Percentiles rank a stretch among this genome's conserved stretches.
Conservation (phyloP, 1,140 invertebrate genomes). For the Drosophila tsacasi region DNA sequence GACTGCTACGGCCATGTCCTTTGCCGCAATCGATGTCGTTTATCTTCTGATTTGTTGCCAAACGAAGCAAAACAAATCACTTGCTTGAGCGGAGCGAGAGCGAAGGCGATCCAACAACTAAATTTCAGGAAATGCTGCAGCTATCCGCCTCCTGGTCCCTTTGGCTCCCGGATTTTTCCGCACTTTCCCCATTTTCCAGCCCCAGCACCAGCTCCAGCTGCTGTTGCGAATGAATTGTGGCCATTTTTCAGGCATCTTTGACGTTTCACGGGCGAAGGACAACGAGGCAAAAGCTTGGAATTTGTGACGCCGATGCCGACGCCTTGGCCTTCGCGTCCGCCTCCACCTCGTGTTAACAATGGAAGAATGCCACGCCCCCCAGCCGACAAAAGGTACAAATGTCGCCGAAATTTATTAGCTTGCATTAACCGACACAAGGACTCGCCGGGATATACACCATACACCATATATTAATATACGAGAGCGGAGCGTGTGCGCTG, state of each 20-base stretch:
- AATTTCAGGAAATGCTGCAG: slow-evolving; percentile 55
- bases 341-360: slow-evolving; percentile 69
- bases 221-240: slow-evolving; percentile 78
- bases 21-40: slow-evolving; percentile 80
- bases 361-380: slow-evolving; percentile 42
- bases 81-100: slow-evolving; percentile 64
- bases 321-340: neutral
- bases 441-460: slow-evolving; percentile 19
- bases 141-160: neutral
- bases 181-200: slow-evolving; percentile 6
- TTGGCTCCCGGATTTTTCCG: slow-evolving; percentile 53
- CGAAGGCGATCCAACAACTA: slow-evolving; percentile 45
- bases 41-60: slow-evolving; percentile 83
- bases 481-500: slow-evolving; percentile 35
- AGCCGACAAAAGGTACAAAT: slow-evolving; percentile 78
- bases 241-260: slow-evolving; percentile 79
- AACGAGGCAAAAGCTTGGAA: slow-evolving; percentile 58
- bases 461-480: slow-evolving; percentile 41
- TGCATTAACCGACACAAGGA: slow-evolving; percentile 72
- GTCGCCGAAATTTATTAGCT: slow-evolving; percentile 77
- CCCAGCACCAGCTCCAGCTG: slow-evolving; percentile 12
- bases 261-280: slow-evolving; percentile 43
- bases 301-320: slow-evolving; percentile 39
- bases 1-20: slow-evolving; percentile 58
- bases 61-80: slow-evolving; percentile 82